Evolutionary conservation across 1,140 invertebrate species (phyloP).

Genomic region (Drosophila aff.): DNA sequence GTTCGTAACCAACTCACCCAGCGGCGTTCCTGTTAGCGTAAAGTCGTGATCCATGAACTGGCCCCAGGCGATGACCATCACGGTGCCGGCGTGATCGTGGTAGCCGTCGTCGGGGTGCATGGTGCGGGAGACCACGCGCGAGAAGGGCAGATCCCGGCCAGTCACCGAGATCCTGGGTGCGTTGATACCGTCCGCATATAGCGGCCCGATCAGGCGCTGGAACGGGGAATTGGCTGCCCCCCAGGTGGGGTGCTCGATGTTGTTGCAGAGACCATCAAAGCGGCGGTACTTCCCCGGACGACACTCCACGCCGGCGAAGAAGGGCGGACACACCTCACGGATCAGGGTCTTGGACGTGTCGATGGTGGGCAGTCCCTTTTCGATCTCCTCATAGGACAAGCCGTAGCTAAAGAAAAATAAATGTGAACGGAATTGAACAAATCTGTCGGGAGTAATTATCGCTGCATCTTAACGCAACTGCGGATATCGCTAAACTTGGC

Average conservation of each 20-base stretch:
- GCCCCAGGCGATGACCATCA: conserved; percentile 97
- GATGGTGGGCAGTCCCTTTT: conserved; percentile 94
- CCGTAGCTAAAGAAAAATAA: conserved; percentile 88
- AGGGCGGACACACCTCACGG: conserved; percentile 94
- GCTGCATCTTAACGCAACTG: conserved; percentile 24
- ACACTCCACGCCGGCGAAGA: conserved; percentile 94
- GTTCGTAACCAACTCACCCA: conserved; percentile 87
- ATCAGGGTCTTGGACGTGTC: conserved; percentile 96
- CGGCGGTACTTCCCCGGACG: conserved; percentile 95
- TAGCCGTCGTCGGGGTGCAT: conserved; percentile 96
- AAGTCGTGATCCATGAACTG: conserved; percentile 98
- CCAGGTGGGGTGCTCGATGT: conserved; percentile 95
- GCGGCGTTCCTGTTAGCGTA: conserved; percentile 93
- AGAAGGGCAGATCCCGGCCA: conserved; percentile 91
- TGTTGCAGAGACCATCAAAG: conserved; percentile 96
- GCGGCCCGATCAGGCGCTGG: conserved; percentile 91
- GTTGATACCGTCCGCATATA: conserved; percentile 93
- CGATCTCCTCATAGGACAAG: conserved; percentile 93
- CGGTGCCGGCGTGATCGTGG: conserved; percentile 96
- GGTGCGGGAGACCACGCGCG: conserved; percentile 93
- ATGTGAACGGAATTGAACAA: conserved; percentile 14
- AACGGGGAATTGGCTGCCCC: conserved; percentile 94
- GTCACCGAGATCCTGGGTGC: conserved; percentile 90
- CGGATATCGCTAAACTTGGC: conserved; percentile 60
- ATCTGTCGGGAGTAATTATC: conserved; percentile 39